These are phyloP conservation scores for Dreissena rostriformis DNA, from an alignment of 1,140 invertebrate species.

Conservation along the genomic window DNA sequence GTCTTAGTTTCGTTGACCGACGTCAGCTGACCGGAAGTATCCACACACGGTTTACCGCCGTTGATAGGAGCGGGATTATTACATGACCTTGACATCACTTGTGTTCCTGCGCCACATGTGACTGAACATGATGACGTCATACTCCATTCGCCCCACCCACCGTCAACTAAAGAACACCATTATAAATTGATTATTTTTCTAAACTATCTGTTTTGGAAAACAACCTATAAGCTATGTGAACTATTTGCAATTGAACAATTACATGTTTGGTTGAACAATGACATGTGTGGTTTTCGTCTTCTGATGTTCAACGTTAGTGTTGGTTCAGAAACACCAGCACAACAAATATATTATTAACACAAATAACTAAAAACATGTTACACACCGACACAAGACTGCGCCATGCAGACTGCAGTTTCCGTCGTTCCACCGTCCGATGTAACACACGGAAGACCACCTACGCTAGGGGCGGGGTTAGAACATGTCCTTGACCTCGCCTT, in stretches of 20 bases:
- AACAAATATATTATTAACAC: no score
- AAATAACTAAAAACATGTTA: no score
- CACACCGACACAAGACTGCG: no score
- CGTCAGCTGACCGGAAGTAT: neutral
- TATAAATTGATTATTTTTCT: neutral
- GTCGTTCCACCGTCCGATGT: no score
- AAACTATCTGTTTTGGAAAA: no score
- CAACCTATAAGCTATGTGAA: no score
- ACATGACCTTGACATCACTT: constrained; percentile 83
- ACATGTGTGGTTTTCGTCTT: no score
- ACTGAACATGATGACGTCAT: constrained; percentile 94
- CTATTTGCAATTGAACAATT: no score
- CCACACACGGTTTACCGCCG: constrained; percentile 34
- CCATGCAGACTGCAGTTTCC: no score
- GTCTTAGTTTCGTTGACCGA: neutral
- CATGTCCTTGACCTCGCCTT: constrained; percentile 63
- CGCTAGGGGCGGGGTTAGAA: constrained; percentile 61
- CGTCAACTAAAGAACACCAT: constrained; percentile 31
- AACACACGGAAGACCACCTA: constrained; percentile 69
- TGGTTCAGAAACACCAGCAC: no score
- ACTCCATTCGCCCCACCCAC: constrained; percentile 80
- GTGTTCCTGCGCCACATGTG: constrained; percentile 92
- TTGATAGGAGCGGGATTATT: constrained; percentile 56
- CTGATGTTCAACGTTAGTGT: no score
- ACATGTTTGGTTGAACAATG: no score